These are phyloP conservation scores for Enoplosus armatus DNA, from an alignment of 2,797 vertebrate genomes.

Conservation along the genomic window DNA sequence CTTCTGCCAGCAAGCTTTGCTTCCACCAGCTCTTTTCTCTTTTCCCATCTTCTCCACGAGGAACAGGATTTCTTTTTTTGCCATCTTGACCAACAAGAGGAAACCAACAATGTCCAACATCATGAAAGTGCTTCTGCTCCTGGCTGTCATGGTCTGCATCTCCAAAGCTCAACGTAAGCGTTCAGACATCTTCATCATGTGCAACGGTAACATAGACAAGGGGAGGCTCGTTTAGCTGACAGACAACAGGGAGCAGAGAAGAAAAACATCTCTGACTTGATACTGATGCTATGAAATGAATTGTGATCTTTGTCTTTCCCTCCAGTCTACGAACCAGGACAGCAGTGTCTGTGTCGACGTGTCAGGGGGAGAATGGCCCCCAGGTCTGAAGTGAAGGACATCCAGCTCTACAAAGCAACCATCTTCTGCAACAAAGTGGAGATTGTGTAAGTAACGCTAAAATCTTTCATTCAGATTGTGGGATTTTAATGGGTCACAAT, in stretches of 20 bases:
- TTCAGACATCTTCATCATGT: neutral
- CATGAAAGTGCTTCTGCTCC: slow-evolving; percentile 69
- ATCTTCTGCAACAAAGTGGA: slow-evolving; percentile 72
- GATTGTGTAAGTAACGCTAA: slow-evolving; percentile 76
- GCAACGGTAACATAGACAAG: neutral
- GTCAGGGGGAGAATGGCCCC: accelerated
- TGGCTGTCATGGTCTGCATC: slow-evolving; percentile 62
- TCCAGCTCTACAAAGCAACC: slow-evolving; percentile 71
- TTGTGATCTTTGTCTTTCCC: no score
- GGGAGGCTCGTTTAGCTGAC: neutral
- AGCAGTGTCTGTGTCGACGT: slow-evolving; percentile 69
- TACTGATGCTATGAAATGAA: no score
- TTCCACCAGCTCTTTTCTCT: neutral
- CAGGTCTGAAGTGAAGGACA: slow-evolving; percentile 29
- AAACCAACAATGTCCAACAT: slow-evolving; percentile 66
- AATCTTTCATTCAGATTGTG: neutral
- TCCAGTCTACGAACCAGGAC: slow-evolving; percentile 4
- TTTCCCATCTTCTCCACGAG: neutral
- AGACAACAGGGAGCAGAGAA: no score
- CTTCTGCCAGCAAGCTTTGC: no score
- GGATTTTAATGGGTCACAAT: no score
- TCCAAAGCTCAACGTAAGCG: slow-evolving; percentile 72
- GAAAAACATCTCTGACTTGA: no score
- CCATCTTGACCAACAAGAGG: slow-evolving; percentile 21
- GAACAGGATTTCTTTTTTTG: no score